phyloP scores from a whole-genome alignment of 1,140 invertebrate species.

The Drosophila pseudoananassae region DNA sequence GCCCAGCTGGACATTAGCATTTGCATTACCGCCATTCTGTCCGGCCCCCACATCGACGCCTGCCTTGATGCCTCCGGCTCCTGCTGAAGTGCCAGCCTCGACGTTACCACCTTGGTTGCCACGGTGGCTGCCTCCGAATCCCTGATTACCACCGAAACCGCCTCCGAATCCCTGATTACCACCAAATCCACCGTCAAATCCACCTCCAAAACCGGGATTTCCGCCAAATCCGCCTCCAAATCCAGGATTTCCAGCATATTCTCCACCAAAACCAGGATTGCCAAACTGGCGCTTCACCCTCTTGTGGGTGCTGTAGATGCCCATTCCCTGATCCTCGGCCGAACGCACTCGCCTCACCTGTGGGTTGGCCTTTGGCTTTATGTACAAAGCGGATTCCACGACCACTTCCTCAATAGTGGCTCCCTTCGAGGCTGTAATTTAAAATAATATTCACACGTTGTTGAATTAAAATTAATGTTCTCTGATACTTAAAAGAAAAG shows the following conservation, averaged over 20 bases:
- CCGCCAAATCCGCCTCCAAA: slow-evolving; percentile 24
- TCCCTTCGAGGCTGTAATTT: slow-evolving; percentile 57
- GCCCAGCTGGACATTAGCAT: slow-evolving; percentile 54
- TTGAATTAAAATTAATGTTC: too few relatives aligned
- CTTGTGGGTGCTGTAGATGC: slow-evolving; percentile 58
- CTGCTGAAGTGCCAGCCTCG: slow-evolving; percentile 46
- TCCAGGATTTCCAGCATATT: slow-evolving; percentile 29
- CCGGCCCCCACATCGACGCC: slow-evolving; percentile 60
- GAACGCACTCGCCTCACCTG: slow-evolving; percentile 68
- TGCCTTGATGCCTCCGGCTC: slow-evolving; percentile 45
- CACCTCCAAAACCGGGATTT: slow-evolving; percentile 14
- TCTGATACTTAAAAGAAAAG: too few relatives aligned
- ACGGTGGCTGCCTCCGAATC: slow-evolving; percentile 27
- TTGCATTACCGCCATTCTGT: slow-evolving; percentile 60
- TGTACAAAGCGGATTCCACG: slow-evolving; percentile 81
- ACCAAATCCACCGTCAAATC: slow-evolving; percentile 19
- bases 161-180: slow-evolving; percentile 13
- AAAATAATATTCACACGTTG: neutral
- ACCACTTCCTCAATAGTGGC: slow-evolving; percentile 82
- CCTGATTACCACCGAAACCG: slow-evolving; percentile 18
- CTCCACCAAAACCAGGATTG: slow-evolving; percentile 3
- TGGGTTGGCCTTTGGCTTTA: slow-evolving; percentile 69
- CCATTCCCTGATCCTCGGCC: slow-evolving; percentile 9
- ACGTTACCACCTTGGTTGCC: slow-evolving; percentile 14
- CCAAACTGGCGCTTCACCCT: slow-evolving; percentile 65